Percentiles rank a stretch among this genome's conserved stretches.
Evolutionary conservation across 2,888 invertebrate genomes (phyloP).

Genomic region (Torymus auratus): DNA sequence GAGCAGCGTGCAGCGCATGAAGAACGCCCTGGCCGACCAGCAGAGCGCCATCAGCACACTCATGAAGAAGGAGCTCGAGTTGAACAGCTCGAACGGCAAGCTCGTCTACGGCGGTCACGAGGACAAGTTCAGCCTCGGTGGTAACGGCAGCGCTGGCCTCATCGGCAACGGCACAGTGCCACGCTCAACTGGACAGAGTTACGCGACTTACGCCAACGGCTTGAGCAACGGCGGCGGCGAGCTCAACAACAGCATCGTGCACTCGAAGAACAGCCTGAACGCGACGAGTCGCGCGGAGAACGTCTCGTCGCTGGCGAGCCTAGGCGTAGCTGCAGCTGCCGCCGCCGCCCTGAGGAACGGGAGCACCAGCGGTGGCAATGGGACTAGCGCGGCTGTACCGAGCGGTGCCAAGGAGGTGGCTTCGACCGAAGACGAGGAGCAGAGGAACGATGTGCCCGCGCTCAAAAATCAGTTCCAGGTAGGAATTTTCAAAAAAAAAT

Average conservation of each 20-base stretch:
- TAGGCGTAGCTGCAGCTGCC: neutral
- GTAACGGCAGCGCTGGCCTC: neutral
- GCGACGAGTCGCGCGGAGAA: neutral
- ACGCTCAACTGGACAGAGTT: neutral
- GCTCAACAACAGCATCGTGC: conserved; percentile 63
- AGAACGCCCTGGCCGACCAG: conserved; percentile 80
- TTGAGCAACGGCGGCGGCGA: conserved; percentile 59
- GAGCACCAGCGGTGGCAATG: neutral
- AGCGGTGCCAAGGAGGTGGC: too few relatives aligned
- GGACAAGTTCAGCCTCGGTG: conserved; percentile 8
- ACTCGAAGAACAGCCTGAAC: conserved; percentile 64
- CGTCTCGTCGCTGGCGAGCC: neutral
- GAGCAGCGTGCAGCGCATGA: conserved; percentile 82
- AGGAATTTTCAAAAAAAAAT: neutral
- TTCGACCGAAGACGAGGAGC: conserved; percentile 49
- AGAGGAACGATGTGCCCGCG: conserved; percentile 44
- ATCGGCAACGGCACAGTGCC: conserved; percentile 4
- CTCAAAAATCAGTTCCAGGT: conserved; percentile 56
- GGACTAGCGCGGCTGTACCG: neutral
- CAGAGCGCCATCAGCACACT: conserved; percentile 65
- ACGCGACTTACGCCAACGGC: conserved; percentile 65
- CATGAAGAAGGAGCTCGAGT: conserved; percentile 68
- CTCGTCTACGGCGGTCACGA: conserved; percentile 22
- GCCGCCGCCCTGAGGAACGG: neutral
- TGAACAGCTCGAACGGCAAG: conserved; percentile 8